Percentiles rank a stretch among this genome's conserved stretches.
These are phyloP conservation scores for Polietes domitor DNA, from an alignment of 2,888 invertebrate genomes.

Conservation along the genomic window DNA sequence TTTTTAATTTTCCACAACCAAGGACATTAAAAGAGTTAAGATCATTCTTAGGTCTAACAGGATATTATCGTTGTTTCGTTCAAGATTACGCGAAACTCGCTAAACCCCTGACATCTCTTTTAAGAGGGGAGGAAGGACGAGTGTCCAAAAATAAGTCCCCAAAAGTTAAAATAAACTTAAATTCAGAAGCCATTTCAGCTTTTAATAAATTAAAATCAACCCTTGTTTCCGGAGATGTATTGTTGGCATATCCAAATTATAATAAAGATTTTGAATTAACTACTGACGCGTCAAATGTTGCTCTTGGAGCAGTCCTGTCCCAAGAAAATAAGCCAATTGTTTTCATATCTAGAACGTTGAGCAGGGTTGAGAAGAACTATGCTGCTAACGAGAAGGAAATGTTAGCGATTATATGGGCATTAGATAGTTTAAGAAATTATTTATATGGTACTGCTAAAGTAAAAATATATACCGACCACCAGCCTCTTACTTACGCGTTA, in stretches of 20 bases:
- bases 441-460: neutral
- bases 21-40: neutral
- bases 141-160: conserved; percentile 3
- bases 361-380: conserved; percentile 13
- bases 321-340: neutral
- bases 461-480: neutral
- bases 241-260: neutral
- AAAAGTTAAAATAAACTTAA: neutral
- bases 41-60: neutral
- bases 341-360: conserved; percentile 16
- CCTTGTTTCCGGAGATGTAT: neutral
- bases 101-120: neutral
- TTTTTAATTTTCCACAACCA: neutral
- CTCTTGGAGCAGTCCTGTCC: conserved; percentile 14
- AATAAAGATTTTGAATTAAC: conserved; percentile 12
- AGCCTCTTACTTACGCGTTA: neutral
- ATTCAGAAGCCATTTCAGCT: neutral
- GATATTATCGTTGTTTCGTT: too few species aligned
- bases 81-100: neutral
- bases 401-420: neutral
- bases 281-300: conserved; percentile 11
- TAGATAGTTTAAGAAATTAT: neutral
- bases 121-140: conserved; percentile 4
- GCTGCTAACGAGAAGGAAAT: conserved; percentile 2
- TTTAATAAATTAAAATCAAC: neutral